phyloP scores from a whole-genome alignment of 2,113 vertebrate species.

The Polyodon spathula region DNA sequence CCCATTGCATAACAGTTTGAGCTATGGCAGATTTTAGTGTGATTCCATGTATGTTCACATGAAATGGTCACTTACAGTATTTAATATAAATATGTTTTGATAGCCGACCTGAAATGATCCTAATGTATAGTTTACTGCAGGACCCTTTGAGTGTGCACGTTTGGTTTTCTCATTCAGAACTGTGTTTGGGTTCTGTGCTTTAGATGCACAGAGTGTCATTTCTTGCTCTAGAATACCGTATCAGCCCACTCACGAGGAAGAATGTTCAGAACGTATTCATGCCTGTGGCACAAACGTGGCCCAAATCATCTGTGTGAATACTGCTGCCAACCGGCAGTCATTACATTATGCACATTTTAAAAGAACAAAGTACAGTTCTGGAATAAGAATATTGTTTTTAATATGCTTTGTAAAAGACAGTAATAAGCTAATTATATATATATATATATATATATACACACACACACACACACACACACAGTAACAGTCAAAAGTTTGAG shows the following conservation, averaged over 20 bases:
- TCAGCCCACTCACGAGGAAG: constrained; percentile 3
- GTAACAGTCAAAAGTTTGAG: too few relatives aligned
- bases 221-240: background rate
- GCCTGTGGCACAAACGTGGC: background rate
- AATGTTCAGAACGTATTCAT: background rate
- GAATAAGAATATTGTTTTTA: background rate
- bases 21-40: too few relatives aligned
- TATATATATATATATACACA: too few relatives aligned
- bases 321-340: background rate
- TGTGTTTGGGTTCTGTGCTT: background rate
- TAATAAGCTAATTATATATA: too few relatives aligned
- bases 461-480: too few relatives aligned
- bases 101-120: too few relatives aligned
- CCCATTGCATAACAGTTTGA: too few relatives aligned
- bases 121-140: too few relatives aligned
- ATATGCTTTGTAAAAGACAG: too few relatives aligned
- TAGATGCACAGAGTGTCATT: background rate
- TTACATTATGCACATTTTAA: background rate
- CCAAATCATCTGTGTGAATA: constrained; percentile 1
- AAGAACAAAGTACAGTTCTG: background rate
- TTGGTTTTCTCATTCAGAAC: background rate
- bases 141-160: background rate
- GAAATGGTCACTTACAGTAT: too few relatives aligned
- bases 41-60: too few relatives aligned
- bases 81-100: too few relatives aligned